Evolutionary conservation across 2,888 invertebrate species (phyloP), one percentile per base, ranked within the genome.

Genomic region (Xestia c-nigrum): DNA sequence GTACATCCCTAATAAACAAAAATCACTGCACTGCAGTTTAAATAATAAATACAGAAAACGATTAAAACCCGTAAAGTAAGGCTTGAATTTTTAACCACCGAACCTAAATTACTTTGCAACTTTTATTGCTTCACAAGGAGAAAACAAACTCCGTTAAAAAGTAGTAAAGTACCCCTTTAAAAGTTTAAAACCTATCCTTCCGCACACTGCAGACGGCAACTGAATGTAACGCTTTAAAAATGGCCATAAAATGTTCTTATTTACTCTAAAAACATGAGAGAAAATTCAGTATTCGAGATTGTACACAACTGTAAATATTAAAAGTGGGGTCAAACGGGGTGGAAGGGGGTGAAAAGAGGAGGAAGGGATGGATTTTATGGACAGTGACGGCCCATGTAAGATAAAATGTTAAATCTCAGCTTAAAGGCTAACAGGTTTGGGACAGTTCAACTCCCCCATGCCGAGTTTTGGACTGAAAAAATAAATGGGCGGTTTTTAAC

Each of bases 221-320:
- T 46, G 16, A 52, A 63, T 57, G 50, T 46, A 31, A 66, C 31
- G 38, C 4, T 38, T 71, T 24, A 61, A 66, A 79, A 80, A 50
- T 19, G 21, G 5, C 4, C 61, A 38, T 83, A 78, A 83, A 80
- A 78, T 83, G 66, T 55, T 80, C 38, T 12, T 66, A 52, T 84
- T 79, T 84, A 68, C 84, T 84, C 46, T 84, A 80, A 85, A 81
- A 85, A 80, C 68, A 79, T 72, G 72, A 68, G 63, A 61, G 24
- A 59, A 72, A 68, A 65, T 72, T 64, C 38, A 64, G 74, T 57
- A 59, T 73, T 70, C 43, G 38, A 55, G 55, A 59, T 78, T 78
- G 59, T 72, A 69, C 31, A 61, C 40, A 71, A 61, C 71, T 69
- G 71, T 85, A 81, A 85, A 85, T 82, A 74, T 80, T 82, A 74